phyloP scores from a whole-genome alignment of 2,797 vertebrate species.

The Harpagifer antarcticus region DNA sequence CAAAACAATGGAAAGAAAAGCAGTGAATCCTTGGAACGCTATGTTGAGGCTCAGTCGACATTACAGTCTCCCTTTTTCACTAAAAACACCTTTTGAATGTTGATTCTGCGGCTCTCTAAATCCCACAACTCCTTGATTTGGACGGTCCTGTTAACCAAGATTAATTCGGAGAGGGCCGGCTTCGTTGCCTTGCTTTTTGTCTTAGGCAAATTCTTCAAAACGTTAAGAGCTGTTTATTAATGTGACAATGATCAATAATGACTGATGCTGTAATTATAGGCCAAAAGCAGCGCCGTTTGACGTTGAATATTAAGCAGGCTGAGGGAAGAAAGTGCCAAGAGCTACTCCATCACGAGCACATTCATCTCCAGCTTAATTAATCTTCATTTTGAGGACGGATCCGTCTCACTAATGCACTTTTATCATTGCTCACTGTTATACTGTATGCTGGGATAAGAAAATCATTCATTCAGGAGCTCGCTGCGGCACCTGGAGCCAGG shows the following conservation, averaged over 20 bases:
- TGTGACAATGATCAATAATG: slow-evolving; percentile 85
- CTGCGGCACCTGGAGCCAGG: slow-evolving; percentile 52
- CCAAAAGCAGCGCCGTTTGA: slow-evolving; percentile 63
- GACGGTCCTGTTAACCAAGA: slow-evolving; percentile 49
- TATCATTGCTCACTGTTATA: slow-evolving; percentile 64
- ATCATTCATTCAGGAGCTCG: slow-evolving; percentile 10
- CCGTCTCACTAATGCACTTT: slow-evolving; percentile 71
- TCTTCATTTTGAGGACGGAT: slow-evolving; percentile 70
- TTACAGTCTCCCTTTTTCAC: background rate
- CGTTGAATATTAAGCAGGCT: slow-evolving; percentile 74
- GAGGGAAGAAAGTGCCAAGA: slow-evolving; percentile 36
- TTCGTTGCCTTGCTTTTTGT: slow-evolving; percentile 64
- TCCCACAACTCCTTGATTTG: slow-evolving; percentile 17
- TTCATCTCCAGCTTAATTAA: slow-evolving; percentile 71
- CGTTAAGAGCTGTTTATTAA: slow-evolving; percentile 80
- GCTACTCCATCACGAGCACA: slow-evolving; percentile 64
- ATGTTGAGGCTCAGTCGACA: slow-evolving; percentile 52
- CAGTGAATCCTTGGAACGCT: slow-evolving; percentile 59
- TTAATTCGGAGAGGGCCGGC: slow-evolving; percentile 49
- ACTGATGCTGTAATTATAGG: slow-evolving; percentile 83
- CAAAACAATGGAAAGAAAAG: slow-evolving; percentile 72
- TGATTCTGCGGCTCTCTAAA: slow-evolving; percentile 32
- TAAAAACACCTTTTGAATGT: slow-evolving; percentile 54
- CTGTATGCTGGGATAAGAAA: slow-evolving; percentile 15
- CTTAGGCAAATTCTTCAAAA: slow-evolving; percentile 67